A percentile compares a stretch with the other conserved stretches of the same genome.
These are phyloP conservation scores for Xenops minutus DNA, from an alignment of 2,797 vertebrate species.

Conservation along the genomic window DNA sequence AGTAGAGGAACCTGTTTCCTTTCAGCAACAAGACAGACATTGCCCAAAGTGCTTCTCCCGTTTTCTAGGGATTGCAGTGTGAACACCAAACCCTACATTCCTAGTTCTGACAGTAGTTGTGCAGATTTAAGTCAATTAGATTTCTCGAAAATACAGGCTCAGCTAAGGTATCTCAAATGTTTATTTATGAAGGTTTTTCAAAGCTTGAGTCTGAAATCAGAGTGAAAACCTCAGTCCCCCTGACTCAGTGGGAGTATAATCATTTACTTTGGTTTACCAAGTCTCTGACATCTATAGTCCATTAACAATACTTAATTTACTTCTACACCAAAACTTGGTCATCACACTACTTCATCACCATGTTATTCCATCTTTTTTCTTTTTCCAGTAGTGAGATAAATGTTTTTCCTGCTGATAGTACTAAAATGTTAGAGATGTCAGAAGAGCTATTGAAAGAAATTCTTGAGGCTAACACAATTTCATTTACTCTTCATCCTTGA, in stretches of 20 bases:
- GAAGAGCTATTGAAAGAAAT: background rate
- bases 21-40: background rate
- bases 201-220: background rate
- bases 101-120: background rate
- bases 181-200: background rate
- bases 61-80: background rate
- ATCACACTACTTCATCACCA: background rate
- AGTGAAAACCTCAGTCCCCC: background rate
- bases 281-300: background rate
- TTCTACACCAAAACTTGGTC: background rate
- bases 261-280: background rate
- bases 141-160: background rate
- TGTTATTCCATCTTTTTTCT: background rate
- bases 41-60: background rate
- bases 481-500: slow-evolving; percentile 14
- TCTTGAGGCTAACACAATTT: background rate
- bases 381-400: background rate
- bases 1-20: background rate
- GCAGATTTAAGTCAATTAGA: background rate
- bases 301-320: background rate
- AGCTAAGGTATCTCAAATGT: background rate
- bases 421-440: background rate
- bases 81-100: background rate
- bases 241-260: background rate
- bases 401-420: background rate